Conservation (phyloP, 2,888 invertebrate genomes). For the Panzeria rudis region DNA sequence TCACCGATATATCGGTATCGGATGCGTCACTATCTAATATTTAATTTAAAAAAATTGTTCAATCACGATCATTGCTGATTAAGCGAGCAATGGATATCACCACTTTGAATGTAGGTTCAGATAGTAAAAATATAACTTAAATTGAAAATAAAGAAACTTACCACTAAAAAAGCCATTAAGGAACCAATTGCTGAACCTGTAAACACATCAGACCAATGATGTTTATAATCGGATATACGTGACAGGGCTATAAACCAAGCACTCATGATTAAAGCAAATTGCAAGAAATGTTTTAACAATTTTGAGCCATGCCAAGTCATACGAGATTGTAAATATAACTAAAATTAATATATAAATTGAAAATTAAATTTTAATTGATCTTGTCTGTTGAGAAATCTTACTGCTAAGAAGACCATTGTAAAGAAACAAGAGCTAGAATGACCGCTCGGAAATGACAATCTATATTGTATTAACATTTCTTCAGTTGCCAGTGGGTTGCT, state of each 20-base stretch:
- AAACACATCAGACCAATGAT: slow-evolving; percentile 98
- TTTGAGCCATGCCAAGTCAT: slow-evolving; percentile 92
- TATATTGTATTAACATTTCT: slow-evolving; percentile 88
- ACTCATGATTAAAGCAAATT: slow-evolving; percentile 90
- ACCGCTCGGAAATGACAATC: slow-evolving; percentile 95
- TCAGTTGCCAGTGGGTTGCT: slow-evolving; percentile 84
- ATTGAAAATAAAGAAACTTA: slow-evolving; percentile 84
- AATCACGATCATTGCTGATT: too few relatives aligned
- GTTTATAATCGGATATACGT: slow-evolving; percentile 97
- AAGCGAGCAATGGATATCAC: too few relatives aligned
- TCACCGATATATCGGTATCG: too few relatives aligned
- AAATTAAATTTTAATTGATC: not conserved
- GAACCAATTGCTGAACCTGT: slow-evolving; percentile 90
- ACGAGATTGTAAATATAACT: slow-evolving; percentile 95
- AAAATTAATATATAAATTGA: slow-evolving; percentile 75
- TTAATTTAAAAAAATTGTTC: too few relatives aligned
- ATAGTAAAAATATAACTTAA: too few relatives aligned
- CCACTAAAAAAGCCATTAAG: slow-evolving; percentile 88
- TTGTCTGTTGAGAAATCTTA: slow-evolving; percentile 85
- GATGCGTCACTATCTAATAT: too few relatives aligned
- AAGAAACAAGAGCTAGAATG: slow-evolving; percentile 95
- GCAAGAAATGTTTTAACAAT: slow-evolving; percentile 92
- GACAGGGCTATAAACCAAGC: slow-evolving; percentile 95
- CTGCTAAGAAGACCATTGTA: slow-evolving; percentile 93
- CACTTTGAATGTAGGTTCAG: too few relatives aligned